These are phyloP conservation scores for Gymnoscopelus microlampas DNA, from an alignment of 2,797 vertebrate genomes.

Conservation along the genomic window DNA sequence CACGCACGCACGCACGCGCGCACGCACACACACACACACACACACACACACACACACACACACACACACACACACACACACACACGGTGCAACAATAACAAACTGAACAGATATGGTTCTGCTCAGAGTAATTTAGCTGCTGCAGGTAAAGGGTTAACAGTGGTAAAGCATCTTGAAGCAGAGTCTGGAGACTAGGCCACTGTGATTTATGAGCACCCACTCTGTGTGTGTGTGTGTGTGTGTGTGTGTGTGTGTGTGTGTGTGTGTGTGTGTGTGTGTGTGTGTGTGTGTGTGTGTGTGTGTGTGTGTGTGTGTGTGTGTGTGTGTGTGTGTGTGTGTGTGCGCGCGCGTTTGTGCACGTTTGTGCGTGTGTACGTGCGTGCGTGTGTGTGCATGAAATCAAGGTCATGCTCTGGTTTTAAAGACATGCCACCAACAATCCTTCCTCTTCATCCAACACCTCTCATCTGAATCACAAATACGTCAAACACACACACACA, in stretches of 20 bases:
- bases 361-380: not conserved
- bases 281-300: not conserved
- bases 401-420: constrained; percentile 36
- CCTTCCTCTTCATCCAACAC: constrained; percentile 17
- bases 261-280: constrained; percentile 10
- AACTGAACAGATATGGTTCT: too few relatives aligned
- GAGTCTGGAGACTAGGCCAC: constrained; percentile 47
- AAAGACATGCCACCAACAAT: constrained; percentile 15
- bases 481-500: not conserved
- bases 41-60: too few relatives aligned
- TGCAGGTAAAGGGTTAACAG: constrained; percentile 34
- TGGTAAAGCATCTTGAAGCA: constrained; percentile 35
- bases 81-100: not conserved
- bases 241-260: not conserved
- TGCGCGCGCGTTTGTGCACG: not conserved
- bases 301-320: constrained; percentile 7
- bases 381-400: constrained; percentile 14
- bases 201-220: constrained; percentile 57
- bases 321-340: not conserved
- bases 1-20: too few relatives aligned
- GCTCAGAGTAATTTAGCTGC: not conserved
- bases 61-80: too few relatives aligned
- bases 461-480: constrained; percentile 21
- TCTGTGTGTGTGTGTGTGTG: not conserved
- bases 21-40: too few relatives aligned